Evolutionary conservation across 2,888 invertebrate genomes (phyloP).

Genomic region (Leptinotarsa haldemani): DNA sequence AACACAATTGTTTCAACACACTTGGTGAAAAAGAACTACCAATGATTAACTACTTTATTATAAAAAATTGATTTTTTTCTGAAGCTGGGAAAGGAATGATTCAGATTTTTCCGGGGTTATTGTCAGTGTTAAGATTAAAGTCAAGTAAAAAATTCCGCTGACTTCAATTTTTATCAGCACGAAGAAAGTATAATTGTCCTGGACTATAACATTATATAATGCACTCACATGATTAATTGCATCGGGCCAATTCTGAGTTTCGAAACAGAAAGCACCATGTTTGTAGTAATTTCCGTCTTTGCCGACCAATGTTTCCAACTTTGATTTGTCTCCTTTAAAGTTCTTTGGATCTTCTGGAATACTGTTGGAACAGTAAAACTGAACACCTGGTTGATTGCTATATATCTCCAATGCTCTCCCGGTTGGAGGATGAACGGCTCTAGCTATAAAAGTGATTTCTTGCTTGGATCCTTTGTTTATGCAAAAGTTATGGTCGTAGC

Average conservation of each 20-base stretch:
- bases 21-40: too few relatives aligned
- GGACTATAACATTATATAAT: background rate
- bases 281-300: conserved; percentile 57
- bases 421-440: conserved; percentile 74
- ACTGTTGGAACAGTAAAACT: conserved; percentile 87
- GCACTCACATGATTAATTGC: conserved; percentile 82
- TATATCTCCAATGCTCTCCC: conserved; percentile 79
- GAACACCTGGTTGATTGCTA: conserved; percentile 90
- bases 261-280: conserved; percentile 83
- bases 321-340: conserved; percentile 49
- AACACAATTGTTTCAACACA: too few relatives aligned
- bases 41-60: too few relatives aligned
- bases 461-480: conserved; percentile 72
- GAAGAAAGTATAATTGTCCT: too few relatives aligned
- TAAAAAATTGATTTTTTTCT: too few relatives aligned
- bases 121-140: too few relatives aligned
- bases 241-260: conserved; percentile 94
- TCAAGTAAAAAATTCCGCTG: too few relatives aligned
- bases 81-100: too few relatives aligned
- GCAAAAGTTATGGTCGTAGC: conserved; percentile 88
- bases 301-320: conserved; percentile 46
- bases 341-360: conserved; percentile 71
- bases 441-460: conserved; percentile 73
- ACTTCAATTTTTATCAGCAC: too few relatives aligned
- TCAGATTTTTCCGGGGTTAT: too few relatives aligned